These are phyloP conservation scores for Cygnus atratus DNA, from an alignment of 2,113 vertebrate species.

Conservation along the genomic window DNA sequence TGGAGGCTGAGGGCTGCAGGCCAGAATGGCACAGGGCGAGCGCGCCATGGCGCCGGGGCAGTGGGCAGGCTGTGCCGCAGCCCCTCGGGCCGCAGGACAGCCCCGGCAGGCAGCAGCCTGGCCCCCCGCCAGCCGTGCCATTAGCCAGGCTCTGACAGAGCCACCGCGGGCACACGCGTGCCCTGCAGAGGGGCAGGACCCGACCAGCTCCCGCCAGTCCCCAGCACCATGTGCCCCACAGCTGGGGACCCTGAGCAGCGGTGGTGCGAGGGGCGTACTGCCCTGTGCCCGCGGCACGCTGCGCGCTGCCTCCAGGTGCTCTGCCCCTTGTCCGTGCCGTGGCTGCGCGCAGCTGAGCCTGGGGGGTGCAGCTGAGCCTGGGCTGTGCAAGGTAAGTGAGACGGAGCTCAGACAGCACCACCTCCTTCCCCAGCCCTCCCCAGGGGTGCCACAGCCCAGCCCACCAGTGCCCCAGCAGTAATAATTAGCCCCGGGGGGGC, in stretches of 20 bases:
- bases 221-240: too few relatives aligned
- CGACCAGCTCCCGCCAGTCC: background rate
- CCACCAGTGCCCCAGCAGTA: background rate
- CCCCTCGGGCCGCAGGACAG: background rate
- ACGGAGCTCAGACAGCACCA: background rate
- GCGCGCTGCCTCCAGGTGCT: background rate
- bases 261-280: background rate
- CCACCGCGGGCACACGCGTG: rapidly evolving
- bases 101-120: background rate
- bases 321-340: rapidly evolving
- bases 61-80: background rate
- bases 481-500: background rate
- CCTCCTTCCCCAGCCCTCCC: background rate
- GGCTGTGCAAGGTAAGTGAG: background rate
- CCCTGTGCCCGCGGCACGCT: background rate
- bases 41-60: rapidly evolving
- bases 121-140: background rate
- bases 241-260: background rate
- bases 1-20: rapidly evolving
- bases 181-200: too few relatives aligned
- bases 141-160: background rate
- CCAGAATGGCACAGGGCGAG: rapidly evolving
- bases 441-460: background rate
- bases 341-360: background rate
- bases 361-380: too few relatives aligned